Evolutionary conservation across 2,888 invertebrate genomes (phyloP).

Genomic region (Lobophora halterata): DNA sequence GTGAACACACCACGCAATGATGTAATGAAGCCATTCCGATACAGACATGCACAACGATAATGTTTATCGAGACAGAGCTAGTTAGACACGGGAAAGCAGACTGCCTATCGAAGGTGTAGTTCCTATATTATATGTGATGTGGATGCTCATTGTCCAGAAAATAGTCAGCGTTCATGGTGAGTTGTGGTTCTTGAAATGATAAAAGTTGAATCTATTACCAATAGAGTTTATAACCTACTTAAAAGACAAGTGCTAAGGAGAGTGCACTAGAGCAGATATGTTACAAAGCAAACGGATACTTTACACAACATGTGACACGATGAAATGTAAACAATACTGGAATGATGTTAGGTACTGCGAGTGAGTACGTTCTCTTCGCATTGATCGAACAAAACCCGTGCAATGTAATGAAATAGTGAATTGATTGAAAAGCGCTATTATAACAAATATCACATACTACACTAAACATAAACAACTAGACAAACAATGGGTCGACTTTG

Average conservation of each 20-base stretch:
- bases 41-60: constrained; percentile 75
- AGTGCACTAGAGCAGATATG: constrained; percentile 34
- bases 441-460: constrained; percentile 27
- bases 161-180: constrained; percentile 15
- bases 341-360: constrained; percentile 36
- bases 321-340: constrained; percentile 38
- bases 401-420: constrained; percentile 41
- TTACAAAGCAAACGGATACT: constrained; percentile 39
- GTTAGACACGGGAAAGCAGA: constrained; percentile 64
- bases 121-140: constrained; percentile 10
- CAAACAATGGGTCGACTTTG: constrained; percentile 76
- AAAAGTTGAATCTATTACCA: constrained; percentile 15
- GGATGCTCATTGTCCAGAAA: constrained; percentile 21
- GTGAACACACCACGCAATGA: constrained; percentile 82
- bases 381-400: constrained; percentile 38
- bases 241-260: constrained; percentile 24
- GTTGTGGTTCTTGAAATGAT: constrained; percentile 16
- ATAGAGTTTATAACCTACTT: constrained; percentile 25
- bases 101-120: constrained; percentile 39
- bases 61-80: constrained; percentile 54
- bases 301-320: constrained; percentile 36
- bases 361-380: constrained; percentile 35
- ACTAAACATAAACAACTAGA: constrained; percentile 46
- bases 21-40: constrained; percentile 80
- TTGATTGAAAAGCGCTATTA: constrained; percentile 32